These are phyloP conservation scores for Sus scrofa DNA, from an alignment of 2,113 vertebrate species.

Conservation along the genomic window DNA sequence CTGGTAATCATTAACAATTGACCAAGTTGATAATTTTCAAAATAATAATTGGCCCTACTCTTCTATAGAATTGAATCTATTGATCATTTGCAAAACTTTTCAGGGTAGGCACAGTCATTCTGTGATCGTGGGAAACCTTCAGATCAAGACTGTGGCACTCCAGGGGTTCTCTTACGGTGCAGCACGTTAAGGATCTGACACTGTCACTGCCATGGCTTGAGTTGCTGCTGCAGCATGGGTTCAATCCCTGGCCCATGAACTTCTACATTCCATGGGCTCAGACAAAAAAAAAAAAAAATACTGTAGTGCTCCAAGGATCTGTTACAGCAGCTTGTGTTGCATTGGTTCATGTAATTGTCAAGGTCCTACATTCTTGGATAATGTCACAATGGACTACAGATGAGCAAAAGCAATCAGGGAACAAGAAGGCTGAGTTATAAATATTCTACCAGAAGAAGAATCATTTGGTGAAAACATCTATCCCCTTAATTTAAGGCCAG, in stretches of 20 bases:
- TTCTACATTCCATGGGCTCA: no score
- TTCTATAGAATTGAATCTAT: background rate
- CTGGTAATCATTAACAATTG: background rate
- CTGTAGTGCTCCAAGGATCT: background rate
- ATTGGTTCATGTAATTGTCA: background rate
- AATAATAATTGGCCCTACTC: background rate
- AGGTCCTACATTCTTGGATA: background rate
- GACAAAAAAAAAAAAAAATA: background rate
- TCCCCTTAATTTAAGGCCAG: background rate
- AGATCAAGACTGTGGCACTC: background rate
- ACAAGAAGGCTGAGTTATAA: constrained; percentile 8
- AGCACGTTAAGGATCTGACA: no score
- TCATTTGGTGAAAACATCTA: background rate
- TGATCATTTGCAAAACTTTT: background rate
- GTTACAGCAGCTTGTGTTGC: background rate
- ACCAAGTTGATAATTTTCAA: background rate
- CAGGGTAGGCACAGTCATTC: background rate
- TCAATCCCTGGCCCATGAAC: no score
- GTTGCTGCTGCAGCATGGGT: no score
- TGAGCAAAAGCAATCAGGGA: constrained; percentile 30
- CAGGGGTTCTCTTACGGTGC: no score
- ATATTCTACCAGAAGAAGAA: background rate
- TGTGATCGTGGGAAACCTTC: background rate
- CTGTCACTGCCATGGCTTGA: no score
- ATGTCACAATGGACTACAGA: background rate